These are phyloP conservation scores for Mactromeris polynyma DNA, from an alignment of 2,888 invertebrate species.

Conservation along the genomic window DNA sequence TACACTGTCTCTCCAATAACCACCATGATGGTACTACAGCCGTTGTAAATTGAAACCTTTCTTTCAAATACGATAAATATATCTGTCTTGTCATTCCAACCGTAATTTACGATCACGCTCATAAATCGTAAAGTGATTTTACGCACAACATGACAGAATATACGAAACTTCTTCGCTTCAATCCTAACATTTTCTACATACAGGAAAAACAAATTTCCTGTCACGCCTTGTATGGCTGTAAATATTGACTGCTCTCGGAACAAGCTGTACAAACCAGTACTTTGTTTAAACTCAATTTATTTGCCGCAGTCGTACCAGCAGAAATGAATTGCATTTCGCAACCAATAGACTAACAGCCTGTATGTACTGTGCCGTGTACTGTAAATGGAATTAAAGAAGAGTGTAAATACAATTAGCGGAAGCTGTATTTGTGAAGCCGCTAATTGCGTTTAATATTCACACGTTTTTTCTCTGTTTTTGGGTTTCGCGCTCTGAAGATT, in stretches of 20 bases:
- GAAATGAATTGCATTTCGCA: not conserved
- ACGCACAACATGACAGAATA: not conserved
- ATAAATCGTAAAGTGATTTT: constrained; percentile 2
- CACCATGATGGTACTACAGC: no score
- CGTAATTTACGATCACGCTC: not conserved
- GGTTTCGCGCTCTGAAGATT: not conserved
- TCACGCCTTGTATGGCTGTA: not conserved
- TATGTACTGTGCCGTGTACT: not conserved
- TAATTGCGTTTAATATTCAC: not conserved
- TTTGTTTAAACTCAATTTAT: constrained; percentile 2
- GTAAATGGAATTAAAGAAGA: not conserved
- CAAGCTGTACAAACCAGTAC: not conserved
- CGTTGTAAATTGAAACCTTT: not conserved
- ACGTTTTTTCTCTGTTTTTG: not conserved
- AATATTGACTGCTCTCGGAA: not conserved
- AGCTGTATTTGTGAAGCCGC: not conserved
- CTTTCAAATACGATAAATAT: not conserved
- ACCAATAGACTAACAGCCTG: not conserved
- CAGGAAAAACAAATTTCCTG: constrained; percentile 3
- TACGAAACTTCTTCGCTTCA: not conserved
- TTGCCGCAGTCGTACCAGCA: not conserved
- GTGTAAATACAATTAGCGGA: not conserved
- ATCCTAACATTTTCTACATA: not conserved
- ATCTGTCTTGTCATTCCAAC: not conserved
- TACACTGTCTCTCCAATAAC: no score